Evolutionary conservation across 2,888 invertebrate genomes (phyloP).

Genomic region (Caenorhabditis sp.): DNA sequence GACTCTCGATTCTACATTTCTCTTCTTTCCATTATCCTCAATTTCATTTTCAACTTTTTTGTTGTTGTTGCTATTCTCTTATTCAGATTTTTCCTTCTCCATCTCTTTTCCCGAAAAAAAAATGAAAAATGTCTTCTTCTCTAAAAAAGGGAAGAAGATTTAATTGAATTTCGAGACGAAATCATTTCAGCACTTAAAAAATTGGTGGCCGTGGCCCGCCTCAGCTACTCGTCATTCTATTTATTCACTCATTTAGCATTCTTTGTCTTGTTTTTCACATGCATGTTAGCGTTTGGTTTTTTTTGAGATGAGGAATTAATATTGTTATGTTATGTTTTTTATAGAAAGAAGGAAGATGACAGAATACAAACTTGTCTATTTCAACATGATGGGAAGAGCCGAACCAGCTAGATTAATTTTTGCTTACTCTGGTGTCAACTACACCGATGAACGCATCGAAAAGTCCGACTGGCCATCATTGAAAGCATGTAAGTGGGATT

Average conservation of each 20-base stretch:
- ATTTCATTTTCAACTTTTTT: slow-evolving; percentile 1
- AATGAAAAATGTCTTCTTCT: background rate
- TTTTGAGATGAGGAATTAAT: background rate
- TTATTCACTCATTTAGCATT: background rate
- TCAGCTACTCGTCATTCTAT: slow-evolving; percentile 1
- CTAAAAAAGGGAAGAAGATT: slow-evolving; percentile 6
- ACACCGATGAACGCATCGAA: slow-evolving; percentile 49
- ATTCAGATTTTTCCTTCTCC: background rate
- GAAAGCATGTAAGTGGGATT: slow-evolving; percentile 51
- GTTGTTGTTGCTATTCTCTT: background rate
- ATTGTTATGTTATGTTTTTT: background rate
- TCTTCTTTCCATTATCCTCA: background rate
- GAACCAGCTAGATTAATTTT: slow-evolving; percentile 55
- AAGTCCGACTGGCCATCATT: slow-evolving; percentile 45
- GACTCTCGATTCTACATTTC: background rate
- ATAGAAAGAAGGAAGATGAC: slow-evolving; percentile 14
- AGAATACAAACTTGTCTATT: slow-evolving; percentile 53
- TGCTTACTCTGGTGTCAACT: slow-evolving; percentile 50
- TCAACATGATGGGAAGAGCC: slow-evolving; percentile 58
- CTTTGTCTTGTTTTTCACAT: slow-evolving; percentile 7
- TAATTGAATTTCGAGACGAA: slow-evolving; percentile 48
- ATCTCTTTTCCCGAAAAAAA: background rate
- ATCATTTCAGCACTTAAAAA: slow-evolving; percentile 43
- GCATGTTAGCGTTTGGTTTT: background rate
- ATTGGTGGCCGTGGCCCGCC: slow-evolving; percentile 9